A percentile compares a stretch with the other conserved stretches of the same genome.
These are phyloP conservation scores for Cirrhinus mrigala DNA, from an alignment of 2,797 vertebrate genomes.

Conservation along the genomic window DNA sequence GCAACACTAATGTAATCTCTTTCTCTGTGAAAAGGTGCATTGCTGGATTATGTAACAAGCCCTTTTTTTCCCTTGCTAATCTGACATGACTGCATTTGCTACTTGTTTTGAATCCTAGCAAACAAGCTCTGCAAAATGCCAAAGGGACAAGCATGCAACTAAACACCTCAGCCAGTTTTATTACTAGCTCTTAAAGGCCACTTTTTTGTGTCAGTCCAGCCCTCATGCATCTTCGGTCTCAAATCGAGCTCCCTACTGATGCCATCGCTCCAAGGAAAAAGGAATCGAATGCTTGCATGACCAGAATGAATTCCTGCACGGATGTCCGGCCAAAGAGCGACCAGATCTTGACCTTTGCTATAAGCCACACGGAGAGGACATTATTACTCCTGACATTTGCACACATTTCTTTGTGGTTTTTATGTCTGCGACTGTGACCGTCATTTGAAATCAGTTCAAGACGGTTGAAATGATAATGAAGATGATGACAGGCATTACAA, in stretches of 20 bases:
- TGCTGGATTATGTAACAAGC: slow-evolving; percentile 44
- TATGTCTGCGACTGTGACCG: slow-evolving; percentile 32
- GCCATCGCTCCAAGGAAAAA: slow-evolving; percentile 3
- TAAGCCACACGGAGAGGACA: slow-evolving; percentile 42
- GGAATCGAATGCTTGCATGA: slow-evolving; percentile 24
- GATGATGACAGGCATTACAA: slow-evolving; percentile 7
- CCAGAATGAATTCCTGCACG: slow-evolving; percentile 38
- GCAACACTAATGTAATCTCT: slow-evolving; percentile 48
- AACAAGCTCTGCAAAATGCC: slow-evolving; percentile 34
- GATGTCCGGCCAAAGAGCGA: slow-evolving; percentile 38
- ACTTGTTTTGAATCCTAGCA: slow-evolving; percentile 36
- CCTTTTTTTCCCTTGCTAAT: slow-evolving; percentile 15
- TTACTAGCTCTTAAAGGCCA: slow-evolving; percentile 14
- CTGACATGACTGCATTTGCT: slow-evolving; percentile 15
- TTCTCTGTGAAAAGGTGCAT: slow-evolving; percentile 40
- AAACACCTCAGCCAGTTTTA: slow-evolving; percentile 26
- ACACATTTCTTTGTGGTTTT: slow-evolving; percentile 38
- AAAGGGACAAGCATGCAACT: slow-evolving; percentile 17
- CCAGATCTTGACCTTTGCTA: slow-evolving; percentile 57
- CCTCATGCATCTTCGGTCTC: slow-evolving; percentile 3
- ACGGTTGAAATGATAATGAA: slow-evolving; percentile 5
- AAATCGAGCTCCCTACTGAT: slow-evolving; percentile 16
- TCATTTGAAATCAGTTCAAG: slow-evolving; percentile 22
- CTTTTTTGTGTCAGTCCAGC: not conserved
- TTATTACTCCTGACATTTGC: slow-evolving; percentile 61